Percentiles rank a stretch among this genome's conserved stretches.
These are phyloP conservation scores for Poecilia wingei DNA, from an alignment of 2,797 vertebrate species.

Conservation along the genomic window DNA sequence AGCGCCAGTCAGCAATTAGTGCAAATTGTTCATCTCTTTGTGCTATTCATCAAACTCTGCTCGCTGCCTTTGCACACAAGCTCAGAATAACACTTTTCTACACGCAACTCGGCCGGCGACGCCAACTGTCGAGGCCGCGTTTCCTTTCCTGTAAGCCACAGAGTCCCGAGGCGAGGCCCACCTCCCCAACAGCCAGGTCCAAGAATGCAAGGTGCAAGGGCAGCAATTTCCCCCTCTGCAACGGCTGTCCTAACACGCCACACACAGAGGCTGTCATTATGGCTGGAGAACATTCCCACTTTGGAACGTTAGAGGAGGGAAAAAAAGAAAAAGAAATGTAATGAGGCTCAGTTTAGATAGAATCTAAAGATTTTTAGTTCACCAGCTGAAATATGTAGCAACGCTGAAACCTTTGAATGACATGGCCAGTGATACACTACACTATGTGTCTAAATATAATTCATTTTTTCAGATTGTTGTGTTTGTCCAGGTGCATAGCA, in stretches of 20 bases:
- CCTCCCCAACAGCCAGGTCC: constrained; percentile 35
- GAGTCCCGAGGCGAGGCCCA: constrained; percentile 23
- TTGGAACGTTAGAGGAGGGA: constrained; percentile 5
- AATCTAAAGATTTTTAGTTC: constrained; percentile 16
- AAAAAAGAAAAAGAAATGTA: constrained; percentile 4
- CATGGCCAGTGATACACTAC: constrained; percentile 4
- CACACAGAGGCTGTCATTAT: constrained; percentile 70
- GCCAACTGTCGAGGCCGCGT: constrained; percentile 37
- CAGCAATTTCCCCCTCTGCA: constrained; percentile 63
- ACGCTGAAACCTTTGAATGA: not conserved
- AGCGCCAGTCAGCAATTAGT: constrained; percentile 2
- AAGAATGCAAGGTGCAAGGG: constrained; percentile 78
- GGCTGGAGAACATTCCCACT: constrained; percentile 30
- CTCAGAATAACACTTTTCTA: constrained; percentile 27
- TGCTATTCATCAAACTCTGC: constrained; percentile 11
- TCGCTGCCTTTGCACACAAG: constrained; percentile 21
- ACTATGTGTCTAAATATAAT: constrained; percentile 15
- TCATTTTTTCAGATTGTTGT: constrained; percentile 62
- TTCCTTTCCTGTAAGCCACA: constrained; percentile 35
- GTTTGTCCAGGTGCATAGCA: constrained; percentile 77
- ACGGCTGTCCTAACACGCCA: constrained; percentile 65
- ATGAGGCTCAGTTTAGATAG: constrained; percentile 1
- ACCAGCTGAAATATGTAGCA: not conserved
- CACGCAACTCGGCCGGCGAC: constrained; percentile 41
- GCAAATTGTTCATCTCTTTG: not conserved